Evolutionary conservation across 1,140 invertebrate species (phyloP), one percentile per base, ranked within the genome.

Genomic region (Bradynema listronoti): DNA sequence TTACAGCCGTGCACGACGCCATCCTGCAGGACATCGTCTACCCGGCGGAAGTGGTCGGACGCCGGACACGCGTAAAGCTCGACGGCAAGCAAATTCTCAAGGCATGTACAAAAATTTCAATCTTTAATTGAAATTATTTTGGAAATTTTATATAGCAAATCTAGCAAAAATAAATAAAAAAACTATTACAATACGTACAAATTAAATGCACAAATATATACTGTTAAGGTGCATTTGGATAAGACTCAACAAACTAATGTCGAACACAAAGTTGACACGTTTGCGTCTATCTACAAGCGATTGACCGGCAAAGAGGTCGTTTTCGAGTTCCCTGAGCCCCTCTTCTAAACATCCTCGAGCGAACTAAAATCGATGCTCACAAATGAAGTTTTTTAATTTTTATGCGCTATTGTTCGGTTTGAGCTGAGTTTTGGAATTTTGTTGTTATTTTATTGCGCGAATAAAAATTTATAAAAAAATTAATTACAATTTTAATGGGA

Each of bases 31-130:
- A 99, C 83, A 82, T 99, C 61, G 93, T 97, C 36, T 97, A 89
- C 81, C 95, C 95, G 19, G 93, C 95, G 57, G 95, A 99, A 84
- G 97, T 99, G 77, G 92, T 99, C 56, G 95, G 95, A 75, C 97
- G 96, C 81, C 85, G 95, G 63, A 95, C 93, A 73, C 85, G 93
- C 71, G 86, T 97, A 43, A 92, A 91, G 79, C 82, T 96, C 51
- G 93, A 98, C 81, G 93, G 93, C 32, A 89, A 89, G 39, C 86
- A 92, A 69, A 82, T 98, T 25, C 91, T 94, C 72, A 99, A 99
- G 83, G 66, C 53, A 49, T 32, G n/a, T 7, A 7, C 19, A 45
- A 53, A 16, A 24, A 5, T 7, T 9, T 42, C 16, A 32, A 47
- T 61, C 60, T 63, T 39, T 14, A 39, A 39, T 50, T 1, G 3